phyloP scores from a whole-genome alignment of 2,888 invertebrate species.

The Prosopocoilus inquinatus region DNA sequence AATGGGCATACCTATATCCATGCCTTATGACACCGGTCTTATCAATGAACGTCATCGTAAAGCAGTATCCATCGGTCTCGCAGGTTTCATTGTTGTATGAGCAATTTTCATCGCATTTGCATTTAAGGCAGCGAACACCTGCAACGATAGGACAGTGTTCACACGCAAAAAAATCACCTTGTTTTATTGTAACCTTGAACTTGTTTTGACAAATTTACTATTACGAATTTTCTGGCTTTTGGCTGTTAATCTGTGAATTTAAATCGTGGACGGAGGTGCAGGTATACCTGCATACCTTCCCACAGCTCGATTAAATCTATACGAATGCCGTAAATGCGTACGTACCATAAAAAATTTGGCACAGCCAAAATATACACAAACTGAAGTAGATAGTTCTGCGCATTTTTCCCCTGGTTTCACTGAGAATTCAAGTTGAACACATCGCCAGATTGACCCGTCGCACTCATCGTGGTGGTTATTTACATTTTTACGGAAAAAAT shows the following conservation, averaged over 20 bases:
- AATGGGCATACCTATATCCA: constrained; percentile 69
- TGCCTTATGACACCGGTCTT: constrained; percentile 60
- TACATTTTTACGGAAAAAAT: constrained; percentile 36
- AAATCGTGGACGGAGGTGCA: too few relatives aligned
- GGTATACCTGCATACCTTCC: neutral
- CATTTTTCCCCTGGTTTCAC: constrained; percentile 29
- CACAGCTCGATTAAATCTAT: neutral
- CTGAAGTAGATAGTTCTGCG: constrained; percentile 38
- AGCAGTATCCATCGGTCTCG: constrained; percentile 87
- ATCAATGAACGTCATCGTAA: constrained; percentile 70
- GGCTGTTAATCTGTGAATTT: too few relatives aligned
- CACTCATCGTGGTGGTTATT: constrained; percentile 30
- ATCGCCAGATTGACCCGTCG: constrained; percentile 11
- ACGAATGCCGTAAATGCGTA: neutral
- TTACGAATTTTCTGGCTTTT: neutral
- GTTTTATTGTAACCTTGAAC: constrained; percentile 17
- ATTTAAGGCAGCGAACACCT: constrained; percentile 64
- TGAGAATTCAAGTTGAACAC: constrained; percentile 10
- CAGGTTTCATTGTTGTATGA: constrained; percentile 74
- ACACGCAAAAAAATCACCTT: neutral
- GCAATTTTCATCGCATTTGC: constrained; percentile 76
- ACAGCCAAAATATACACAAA: constrained; percentile 41
- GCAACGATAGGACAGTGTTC: constrained; percentile 37
- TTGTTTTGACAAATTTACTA: constrained; percentile 15
- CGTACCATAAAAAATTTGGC: constrained; percentile 41